A percentile compares a stretch with the other conserved stretches of the same genome.
These are phyloP conservation scores for Condylostylus longicornis DNA, from an alignment of 1,140 invertebrate species.

Conservation along the genomic window DNA sequence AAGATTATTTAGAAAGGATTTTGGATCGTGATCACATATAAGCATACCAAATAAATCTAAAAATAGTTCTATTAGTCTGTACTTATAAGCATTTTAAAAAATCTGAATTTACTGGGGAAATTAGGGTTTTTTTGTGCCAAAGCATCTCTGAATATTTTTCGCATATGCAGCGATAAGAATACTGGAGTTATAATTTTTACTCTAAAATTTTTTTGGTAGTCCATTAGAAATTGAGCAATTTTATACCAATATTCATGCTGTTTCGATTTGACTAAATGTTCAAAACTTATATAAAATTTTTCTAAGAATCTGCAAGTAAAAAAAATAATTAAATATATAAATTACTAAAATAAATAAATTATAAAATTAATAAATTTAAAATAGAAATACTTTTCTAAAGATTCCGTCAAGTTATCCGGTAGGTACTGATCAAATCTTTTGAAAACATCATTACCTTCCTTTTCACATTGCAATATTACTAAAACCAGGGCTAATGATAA, in stretches of 20 bases:
- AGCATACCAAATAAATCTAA: conserved; percentile 22
- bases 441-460: too few species aligned
- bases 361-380: background rate
- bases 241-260: conserved; percentile 24
- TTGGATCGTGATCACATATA: conserved; percentile 14
- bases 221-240: conserved; percentile 22
- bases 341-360: background rate
- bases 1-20: conserved; percentile 15
- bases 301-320: conserved; percentile 5
- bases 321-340: background rate
- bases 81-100: background rate
- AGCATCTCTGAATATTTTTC: conserved; percentile 19
- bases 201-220: conserved; percentile 18
- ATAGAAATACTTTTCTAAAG: background rate
- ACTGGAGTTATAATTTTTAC: conserved; percentile 20
- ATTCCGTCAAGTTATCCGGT: too few species aligned
- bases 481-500: background rate
- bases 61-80: background rate
- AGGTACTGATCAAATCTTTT: too few species aligned
- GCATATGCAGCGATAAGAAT: conserved; percentile 21
- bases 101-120: conserved; percentile 18
- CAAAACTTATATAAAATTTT: conserved; percentile 24
- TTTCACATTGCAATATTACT: too few species aligned
- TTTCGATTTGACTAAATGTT: conserved; percentile 23
- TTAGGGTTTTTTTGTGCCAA: conserved; percentile 21